phyloP scores from a whole-genome alignment of 2,113 vertebrate genomes.

The Panthera uncia region DNA sequence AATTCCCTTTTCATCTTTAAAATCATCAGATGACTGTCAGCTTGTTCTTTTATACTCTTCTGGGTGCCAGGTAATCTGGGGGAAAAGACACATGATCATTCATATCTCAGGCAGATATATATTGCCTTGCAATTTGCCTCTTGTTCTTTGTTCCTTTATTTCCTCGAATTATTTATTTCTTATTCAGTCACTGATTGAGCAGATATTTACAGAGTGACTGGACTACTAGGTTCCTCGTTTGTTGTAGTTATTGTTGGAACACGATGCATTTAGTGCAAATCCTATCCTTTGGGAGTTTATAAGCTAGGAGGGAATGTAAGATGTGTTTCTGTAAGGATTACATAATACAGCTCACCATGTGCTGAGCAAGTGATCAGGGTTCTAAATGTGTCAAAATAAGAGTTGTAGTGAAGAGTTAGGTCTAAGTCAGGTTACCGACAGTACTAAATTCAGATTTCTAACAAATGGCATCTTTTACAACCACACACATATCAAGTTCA shows the following conservation, averaged over 20 bases:
- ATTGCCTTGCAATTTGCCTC: not conserved
- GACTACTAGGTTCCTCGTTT: not conserved
- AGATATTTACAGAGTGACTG: not conserved
- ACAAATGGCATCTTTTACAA: not conserved
- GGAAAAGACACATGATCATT: not conserved
- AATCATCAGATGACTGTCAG: not conserved
- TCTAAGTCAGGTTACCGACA: not conserved
- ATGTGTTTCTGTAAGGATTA: not conserved
- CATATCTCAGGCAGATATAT: not conserved
- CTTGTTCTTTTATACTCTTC: not conserved
- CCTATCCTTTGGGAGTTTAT: not conserved
- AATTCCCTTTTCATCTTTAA: not conserved
- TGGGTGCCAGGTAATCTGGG: not conserved
- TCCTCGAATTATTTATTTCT: slow-evolving; percentile 26
- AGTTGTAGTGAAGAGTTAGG: not conserved
- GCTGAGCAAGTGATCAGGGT: not conserved
- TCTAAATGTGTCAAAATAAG: not conserved
- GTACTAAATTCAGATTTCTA: not conserved
- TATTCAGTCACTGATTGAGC: not conserved
- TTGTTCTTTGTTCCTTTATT: not conserved
- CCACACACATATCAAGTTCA: not conserved
- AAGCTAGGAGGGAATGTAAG: not conserved
- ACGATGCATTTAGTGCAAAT: not conserved
- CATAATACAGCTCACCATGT: not conserved
- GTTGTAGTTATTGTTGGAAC: not conserved